phyloP scores from a whole-genome alignment of 2,113 vertebrate genomes.

The Odontophorus gujanensis region DNA sequence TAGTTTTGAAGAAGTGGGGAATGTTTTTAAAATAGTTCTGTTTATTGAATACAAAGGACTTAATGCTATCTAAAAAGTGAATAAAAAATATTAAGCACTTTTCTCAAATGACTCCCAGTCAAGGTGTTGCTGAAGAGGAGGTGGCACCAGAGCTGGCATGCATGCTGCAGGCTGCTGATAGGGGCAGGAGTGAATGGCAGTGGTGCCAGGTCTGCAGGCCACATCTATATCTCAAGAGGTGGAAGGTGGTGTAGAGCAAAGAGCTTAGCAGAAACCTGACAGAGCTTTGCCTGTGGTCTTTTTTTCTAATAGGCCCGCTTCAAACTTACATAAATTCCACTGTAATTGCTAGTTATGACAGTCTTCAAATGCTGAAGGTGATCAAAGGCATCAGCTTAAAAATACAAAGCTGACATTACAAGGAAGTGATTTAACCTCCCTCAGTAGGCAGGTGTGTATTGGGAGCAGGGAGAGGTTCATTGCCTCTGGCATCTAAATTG shows the following conservation, averaged over 20 bases:
- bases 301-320: neutral
- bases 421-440: neutral
- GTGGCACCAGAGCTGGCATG: neutral
- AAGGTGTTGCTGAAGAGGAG: fast-evolving
- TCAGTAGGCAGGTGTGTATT: neutral
- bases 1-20: neutral
- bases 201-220: neutral
- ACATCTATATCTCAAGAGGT: neutral
- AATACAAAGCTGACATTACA: neutral
- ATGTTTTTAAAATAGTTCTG: neutral
- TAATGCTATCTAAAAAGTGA: neutral
- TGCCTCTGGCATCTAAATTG: fast-evolving
- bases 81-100: neutral
- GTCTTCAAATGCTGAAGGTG: neutral
- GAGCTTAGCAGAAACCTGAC: neutral
- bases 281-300: neutral
- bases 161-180: neutral
- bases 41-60: neutral
- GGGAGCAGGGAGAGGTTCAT: neutral
- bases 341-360: neutral
- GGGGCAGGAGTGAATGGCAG: neutral
- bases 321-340: neutral
- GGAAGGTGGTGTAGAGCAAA: neutral
- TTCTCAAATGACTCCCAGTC: neutral
- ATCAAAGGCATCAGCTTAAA: neutral